phyloP scores from a whole-genome alignment of 92 coral and sea anemone species.

The Palythoa grandis region DNA sequence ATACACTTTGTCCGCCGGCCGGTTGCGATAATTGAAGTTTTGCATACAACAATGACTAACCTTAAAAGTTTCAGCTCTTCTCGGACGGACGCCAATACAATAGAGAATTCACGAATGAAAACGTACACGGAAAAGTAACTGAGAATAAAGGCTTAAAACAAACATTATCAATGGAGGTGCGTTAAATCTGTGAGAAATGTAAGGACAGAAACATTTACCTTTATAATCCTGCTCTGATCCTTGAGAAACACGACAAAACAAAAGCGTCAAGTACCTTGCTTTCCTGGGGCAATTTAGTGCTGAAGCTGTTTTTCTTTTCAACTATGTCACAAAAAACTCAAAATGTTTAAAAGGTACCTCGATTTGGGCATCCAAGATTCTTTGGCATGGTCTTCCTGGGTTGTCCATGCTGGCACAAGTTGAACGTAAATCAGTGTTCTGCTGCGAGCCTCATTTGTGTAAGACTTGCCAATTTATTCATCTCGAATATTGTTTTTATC shows the following conservation, averaged over 20 bases:
- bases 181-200: slow-evolving; percentile 1
- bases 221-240: slow-evolving; percentile 24
- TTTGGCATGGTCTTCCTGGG: slow-evolving; percentile 17
- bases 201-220: slow-evolving; percentile 27
- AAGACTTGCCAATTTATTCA: background rate
- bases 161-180: slow-evolving; percentile 3
- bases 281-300: slow-evolving; percentile 1
- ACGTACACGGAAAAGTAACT: background rate
- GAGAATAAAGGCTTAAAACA: slow-evolving; percentile 7
- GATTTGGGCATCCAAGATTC: slow-evolving; percentile 38
- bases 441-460: slow-evolving; percentile 1
- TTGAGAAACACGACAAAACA: slow-evolving; percentile 15
- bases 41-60: slow-evolving; percentile 25
- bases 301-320: background rate
- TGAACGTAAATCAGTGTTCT: background rate
- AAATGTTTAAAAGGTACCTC: slow-evolving; percentile 32
- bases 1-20: slow-evolving; percentile 1
- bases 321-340: background rate
- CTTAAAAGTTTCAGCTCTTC: slow-evolving; percentile 28
- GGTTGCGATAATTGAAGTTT: slow-evolving; percentile 16
- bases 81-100: slow-evolving; percentile 6
- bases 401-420: slow-evolving; percentile 6
- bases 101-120: slow-evolving; percentile 28
- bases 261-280: slow-evolving; percentile 21
- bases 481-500: background rate